Evolutionary conservation across 1,140 invertebrate genomes (phyloP), one percentile per base, ranked within the genome.

Genomic region (Ridgeia piscesae): DNA sequence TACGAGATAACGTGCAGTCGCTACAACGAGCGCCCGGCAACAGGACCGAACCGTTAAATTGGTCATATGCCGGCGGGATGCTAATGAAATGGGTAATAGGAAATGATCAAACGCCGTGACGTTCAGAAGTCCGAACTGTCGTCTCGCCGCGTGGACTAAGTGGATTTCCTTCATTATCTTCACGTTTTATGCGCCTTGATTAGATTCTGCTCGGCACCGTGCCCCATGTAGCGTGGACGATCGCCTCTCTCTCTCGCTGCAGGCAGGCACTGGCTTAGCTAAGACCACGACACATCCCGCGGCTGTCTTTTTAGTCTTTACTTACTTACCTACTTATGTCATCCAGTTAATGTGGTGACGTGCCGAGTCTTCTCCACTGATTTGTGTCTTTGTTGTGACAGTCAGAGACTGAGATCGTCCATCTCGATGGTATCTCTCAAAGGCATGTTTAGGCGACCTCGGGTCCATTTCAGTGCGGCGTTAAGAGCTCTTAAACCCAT

Each of bases 151-250:
- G 27, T 21, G 17, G 58, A 21, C 58, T 77, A 77, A 77, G 58
- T 77, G 58, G 58, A 77, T 77, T 77, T 77, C 58, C 58, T 77
- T 77, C 58, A 77, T 77, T 77, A 77, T 77, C 58, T 77, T 77
- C 58, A 77, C 17, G 58, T 77, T 77, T 77, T 77, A 77, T 77
- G 58, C 27, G 58, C 17, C 58, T 77, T 77, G 58, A 77, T 77
- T 77, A 77, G 58, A 77, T 77, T 77, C 48, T 77, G 58, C 27
- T 77, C 58, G 58, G 58, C 58, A 31, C 58, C 11, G 27, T 31
- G 58, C 58, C 11, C 58, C 58, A 21, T 6, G 17, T 77, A 31
- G 27, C 4, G 27, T 31, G 27, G 17, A 77, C 58, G 58, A 21
- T 77, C 11, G 17, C 58, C 14, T 4, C 2, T 21, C 58, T 77